Evolutionary conservation across 2,113 vertebrate genomes (phyloP), one percentile per base, ranked within the genome.

Genomic region (Menidia beryllina): DNA sequence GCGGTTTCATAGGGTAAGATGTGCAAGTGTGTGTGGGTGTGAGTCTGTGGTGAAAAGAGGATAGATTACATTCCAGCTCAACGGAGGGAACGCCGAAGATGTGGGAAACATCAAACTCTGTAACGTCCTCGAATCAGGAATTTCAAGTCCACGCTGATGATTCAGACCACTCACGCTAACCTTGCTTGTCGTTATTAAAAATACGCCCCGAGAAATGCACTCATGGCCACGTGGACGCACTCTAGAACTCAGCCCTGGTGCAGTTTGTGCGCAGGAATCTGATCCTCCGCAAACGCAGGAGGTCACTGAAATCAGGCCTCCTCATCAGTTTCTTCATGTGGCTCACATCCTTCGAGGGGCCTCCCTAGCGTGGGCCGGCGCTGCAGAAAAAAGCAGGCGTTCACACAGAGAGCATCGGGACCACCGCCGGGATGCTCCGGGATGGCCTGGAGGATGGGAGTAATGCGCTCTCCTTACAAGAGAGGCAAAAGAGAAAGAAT

Each of bases 311-410:
- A 87, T 81, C 7, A 62, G 82, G 72, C 77, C 82, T 83, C 79
- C 91, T 90, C 86, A 81, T 88, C 72, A 26, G 59, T 15, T 81
- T 76, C 90, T 86, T 93, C 90, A 92, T 91, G 78, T 81, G 89
- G 90, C 81, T 30, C 47, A 0, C 23, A 8, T 75, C 81, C 85
- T 89, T 61, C 36, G 34, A 73, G 77, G 69, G 86, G 90, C 88
- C 88, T 89, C 88, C 79, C 87, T 86, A 84, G 85, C 75, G 84
- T 85, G 70, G 78, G 73, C 58, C 64, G 47, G 59, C 83, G 80
- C 87, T 79, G 85, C 62, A 66, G 85, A 81, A 74, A 67, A 64
- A 69, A 70, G n/a, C 64, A 57, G n/a, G 45, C 57, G 75, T 64
- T 65, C 67, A 75, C 23, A 72, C 41, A 77, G 43, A 69, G 57